Evolutionary conservation across 2,113 vertebrate genomes (phyloP).

Genomic region (Gymnocephalus cernua): DNA sequence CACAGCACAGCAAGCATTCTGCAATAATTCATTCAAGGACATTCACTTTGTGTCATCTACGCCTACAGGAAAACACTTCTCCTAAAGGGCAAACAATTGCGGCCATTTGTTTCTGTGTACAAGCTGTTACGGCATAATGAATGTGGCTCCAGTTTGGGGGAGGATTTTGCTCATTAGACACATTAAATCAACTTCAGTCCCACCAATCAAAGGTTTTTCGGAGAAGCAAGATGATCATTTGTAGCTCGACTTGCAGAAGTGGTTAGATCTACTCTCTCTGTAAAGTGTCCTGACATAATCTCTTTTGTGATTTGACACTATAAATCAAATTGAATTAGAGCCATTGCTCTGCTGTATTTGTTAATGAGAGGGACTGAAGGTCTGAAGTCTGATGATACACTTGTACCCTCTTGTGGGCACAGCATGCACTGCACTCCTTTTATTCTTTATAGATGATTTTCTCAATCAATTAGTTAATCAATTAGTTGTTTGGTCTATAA

Average conservation of each 20-base stretch:
- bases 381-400: background rate
- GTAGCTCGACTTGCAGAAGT: constrained; percentile 29
- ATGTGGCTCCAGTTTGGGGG: constrained; percentile 26
- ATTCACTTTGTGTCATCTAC: constrained; percentile 27
- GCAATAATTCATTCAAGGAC: constrained; percentile 50
- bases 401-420: background rate
- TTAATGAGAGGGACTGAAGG: background rate
- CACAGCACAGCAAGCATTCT: constrained; percentile 16
- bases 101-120: constrained; percentile 40
- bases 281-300: too few species aligned
- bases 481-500: too few species aligned
- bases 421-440: background rate
- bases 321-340: background rate
- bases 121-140: constrained; percentile 36
- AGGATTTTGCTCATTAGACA: constrained; percentile 43
- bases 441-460: too few species aligned
- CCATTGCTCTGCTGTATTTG: background rate
- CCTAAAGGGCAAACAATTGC: constrained; percentile 48
- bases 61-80: constrained; percentile 13
- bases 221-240: constrained; percentile 27
- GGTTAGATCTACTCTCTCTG: constrained; percentile 32
- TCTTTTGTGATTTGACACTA: too few species aligned
- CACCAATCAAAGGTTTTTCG: constrained; percentile 45
- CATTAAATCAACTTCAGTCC: constrained; percentile 38
- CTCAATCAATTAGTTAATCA: too few species aligned